A percentile compares a stretch with the other conserved stretches of the same genome.
Evolutionary conservation across 2,797 vertebrate species (phyloP).

Genomic region (Amblyraja radiata): DNA sequence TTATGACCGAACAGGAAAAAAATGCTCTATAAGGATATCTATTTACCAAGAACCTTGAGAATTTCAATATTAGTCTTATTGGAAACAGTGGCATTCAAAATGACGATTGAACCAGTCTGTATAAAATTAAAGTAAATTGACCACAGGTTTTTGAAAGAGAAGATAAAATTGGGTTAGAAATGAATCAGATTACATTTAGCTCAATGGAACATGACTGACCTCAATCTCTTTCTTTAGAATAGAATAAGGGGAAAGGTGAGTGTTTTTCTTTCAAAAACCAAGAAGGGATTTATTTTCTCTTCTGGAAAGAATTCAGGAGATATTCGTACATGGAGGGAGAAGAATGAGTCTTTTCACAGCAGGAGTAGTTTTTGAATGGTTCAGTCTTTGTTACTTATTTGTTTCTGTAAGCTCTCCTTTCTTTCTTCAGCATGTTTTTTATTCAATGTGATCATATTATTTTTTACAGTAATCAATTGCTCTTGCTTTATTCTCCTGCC

Average conservation of each 20-base stretch:
- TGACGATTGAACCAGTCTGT: not conserved
- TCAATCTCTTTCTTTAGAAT: not conserved
- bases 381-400: not conserved
- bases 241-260: too few species aligned
- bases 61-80: not conserved
- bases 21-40: not conserved
- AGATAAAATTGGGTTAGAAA: not conserved
- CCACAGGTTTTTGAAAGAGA: not conserved
- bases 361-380: not conserved
- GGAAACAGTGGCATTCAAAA: not conserved
- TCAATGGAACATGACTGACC: not conserved
- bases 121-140: not conserved
- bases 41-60: not conserved
- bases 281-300: not conserved
- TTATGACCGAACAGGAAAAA: not conserved
- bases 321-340: not conserved
- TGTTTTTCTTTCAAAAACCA: not conserved
- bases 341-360: not conserved
- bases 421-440: not conserved
- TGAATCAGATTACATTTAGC: not conserved
- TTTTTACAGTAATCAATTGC: not conserved
- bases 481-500: too few species aligned
- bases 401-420: not conserved
- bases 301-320: not conserved
- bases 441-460: not conserved